Conservation (phyloP, 2,888 invertebrate genomes). For the Leucophenga maculata region DNA sequence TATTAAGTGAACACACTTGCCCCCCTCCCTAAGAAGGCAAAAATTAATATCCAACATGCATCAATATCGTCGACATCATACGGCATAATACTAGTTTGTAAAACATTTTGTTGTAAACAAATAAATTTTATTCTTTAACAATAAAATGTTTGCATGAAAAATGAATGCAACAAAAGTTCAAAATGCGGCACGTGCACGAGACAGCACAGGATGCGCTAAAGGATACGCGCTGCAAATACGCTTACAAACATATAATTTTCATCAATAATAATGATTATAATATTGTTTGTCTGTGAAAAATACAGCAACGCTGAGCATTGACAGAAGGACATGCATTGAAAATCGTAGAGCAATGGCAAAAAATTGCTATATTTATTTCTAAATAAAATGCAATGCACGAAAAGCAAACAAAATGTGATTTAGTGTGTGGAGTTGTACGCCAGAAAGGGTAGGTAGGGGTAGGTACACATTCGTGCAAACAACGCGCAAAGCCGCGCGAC, state of each 20-base stretch:
- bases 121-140: no score
- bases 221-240: conserved; percentile 9
- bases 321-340: no score
- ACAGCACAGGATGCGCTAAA: not conserved
- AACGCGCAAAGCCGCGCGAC: not conserved
- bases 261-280: conserved; percentile 42
- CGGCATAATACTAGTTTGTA: no score
- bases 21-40: no score
- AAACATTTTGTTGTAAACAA: conserved; percentile 1
- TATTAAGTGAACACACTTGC: no score
- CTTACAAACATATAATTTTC: conserved; percentile 56
- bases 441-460: not conserved
- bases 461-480: conserved; percentile 23
- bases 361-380: conserved; percentile 55
- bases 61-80: no score
- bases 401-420: conserved; percentile 16
- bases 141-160: not conserved
- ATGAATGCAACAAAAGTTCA: not conserved
- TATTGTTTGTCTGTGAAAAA: conserved; percentile 30
- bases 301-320: conserved; percentile 35
- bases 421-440: no score
- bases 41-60: no score
- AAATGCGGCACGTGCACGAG: not conserved
- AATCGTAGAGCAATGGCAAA: no score
- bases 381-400: conserved; percentile 46